These are phyloP conservation scores for Corythornis vintsioides DNA, from an alignment of 2,113 vertebrate species.

Conservation along the genomic window DNA sequence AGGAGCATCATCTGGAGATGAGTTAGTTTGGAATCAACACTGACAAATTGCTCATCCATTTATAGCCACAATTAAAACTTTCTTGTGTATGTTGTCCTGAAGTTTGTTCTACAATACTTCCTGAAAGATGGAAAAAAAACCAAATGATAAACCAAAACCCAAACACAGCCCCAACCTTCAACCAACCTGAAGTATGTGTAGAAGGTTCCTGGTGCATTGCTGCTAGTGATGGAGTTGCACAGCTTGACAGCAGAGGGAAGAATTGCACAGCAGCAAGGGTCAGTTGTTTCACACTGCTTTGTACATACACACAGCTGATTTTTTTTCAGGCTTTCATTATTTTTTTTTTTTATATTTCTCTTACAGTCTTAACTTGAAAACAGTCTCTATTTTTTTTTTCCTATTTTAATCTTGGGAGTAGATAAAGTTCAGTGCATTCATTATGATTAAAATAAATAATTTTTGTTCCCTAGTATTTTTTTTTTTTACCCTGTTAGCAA, in stretches of 20 bases:
- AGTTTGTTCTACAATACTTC: neutral
- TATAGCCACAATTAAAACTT: neutral
- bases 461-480: neutral
- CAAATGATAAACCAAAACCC: too few species aligned
- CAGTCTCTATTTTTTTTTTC: neutral
- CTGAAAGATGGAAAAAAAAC: neutral
- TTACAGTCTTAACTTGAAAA: neutral
- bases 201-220: neutral
- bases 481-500: neutral
- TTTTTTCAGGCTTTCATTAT: neutral
- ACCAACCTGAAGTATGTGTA: neutral
- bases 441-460: neutral
- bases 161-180: neutral
- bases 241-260: constrained; percentile 56
- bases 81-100: neutral
- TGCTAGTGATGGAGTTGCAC: constrained; percentile 10
- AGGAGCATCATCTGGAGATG: neutral
- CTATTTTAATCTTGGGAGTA: neutral
- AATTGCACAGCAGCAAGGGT: constrained; percentile 5
- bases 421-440: neutral
- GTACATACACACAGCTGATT: neutral
- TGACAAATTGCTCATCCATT: neutral
- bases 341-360: constrained; percentile 20
- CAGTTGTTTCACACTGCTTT: neutral
- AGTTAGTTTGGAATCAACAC: neutral